Evolutionary conservation across 2,888 invertebrate genomes (phyloP).

Genomic region (Fragum fragum): DNA sequence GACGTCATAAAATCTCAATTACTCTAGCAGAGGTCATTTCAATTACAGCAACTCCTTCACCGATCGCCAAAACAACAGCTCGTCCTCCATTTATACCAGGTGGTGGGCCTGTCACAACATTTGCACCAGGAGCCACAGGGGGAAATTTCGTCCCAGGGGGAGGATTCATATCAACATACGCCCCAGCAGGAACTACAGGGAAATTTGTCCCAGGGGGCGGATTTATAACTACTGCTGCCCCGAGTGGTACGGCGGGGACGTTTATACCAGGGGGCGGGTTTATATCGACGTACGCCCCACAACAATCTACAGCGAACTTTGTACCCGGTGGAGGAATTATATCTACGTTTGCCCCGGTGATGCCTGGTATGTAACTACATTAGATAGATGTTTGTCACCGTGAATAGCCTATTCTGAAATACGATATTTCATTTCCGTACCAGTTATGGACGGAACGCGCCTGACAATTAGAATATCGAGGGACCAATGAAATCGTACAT

Average conservation of each 20-base stretch:
- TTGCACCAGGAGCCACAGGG: neutral
- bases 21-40: too few relatives aligned
- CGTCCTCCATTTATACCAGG: neutral
- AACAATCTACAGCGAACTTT: constrained; percentile 5
- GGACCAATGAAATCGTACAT: too few relatives aligned
- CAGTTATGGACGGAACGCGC: too few relatives aligned
- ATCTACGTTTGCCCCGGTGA: neutral
- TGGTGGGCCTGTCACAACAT: neutral
- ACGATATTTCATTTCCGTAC: too few relatives aligned
- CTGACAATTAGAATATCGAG: too few relatives aligned
- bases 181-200: neutral
- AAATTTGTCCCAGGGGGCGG: neutral
- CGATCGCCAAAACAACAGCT: too few relatives aligned
- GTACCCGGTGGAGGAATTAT: constrained; percentile 12
- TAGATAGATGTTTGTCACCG: too few relatives aligned
- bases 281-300: neutral
- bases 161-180: neutral
- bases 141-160: neutral
- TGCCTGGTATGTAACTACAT: too few relatives aligned
- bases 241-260: neutral
- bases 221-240: neutral
- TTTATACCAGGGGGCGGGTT: constrained; percentile 3
- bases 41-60: too few relatives aligned
- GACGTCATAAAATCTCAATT: too few relatives aligned
- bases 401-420: too few relatives aligned